phyloP scores from a whole-genome alignment of 2,888 invertebrate species.

The Eristalinus sepulchralis region DNA sequence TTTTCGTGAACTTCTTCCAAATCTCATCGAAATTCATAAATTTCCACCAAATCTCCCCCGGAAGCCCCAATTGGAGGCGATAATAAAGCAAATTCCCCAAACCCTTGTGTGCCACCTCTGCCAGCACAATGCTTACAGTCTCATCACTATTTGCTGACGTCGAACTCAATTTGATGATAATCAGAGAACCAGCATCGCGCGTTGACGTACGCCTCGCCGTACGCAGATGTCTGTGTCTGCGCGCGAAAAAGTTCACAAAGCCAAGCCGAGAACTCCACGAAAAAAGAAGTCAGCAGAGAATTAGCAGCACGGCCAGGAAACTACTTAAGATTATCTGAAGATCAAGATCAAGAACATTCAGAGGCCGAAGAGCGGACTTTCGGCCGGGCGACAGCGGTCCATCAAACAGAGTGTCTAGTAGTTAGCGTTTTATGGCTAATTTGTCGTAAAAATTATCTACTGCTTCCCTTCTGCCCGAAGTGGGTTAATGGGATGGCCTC shows the following conservation, averaged over 20 bases:
- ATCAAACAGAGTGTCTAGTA: constrained; percentile 31
- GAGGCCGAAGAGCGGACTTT: neutral
- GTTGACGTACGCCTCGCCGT: neutral
- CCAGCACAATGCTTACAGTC: neutral
- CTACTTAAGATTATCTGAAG: neutral
- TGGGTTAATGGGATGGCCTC: constrained; percentile 30
- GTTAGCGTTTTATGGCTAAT: constrained; percentile 45
- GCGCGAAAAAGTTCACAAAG: neutral
- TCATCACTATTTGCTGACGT: neutral
- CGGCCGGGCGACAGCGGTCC: constrained; percentile 18
- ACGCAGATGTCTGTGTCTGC: neutral
- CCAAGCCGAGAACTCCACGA: neutral
- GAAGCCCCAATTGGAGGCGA: neutral
- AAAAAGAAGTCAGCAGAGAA: neutral
- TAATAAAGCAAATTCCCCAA: neutral
- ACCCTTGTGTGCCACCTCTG: neutral
- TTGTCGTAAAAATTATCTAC: constrained; percentile 42
- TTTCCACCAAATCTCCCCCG: neutral
- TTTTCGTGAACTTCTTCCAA: no score
- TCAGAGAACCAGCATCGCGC: neutral
- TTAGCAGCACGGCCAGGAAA: neutral
- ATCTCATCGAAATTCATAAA: no score
- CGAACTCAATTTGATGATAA: neutral
- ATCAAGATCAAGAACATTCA: neutral
- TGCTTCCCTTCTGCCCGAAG: constrained; percentile 13